Percentiles rank a stretch among this genome's conserved stretches.
These are phyloP conservation scores for Echinarachnius parma DNA, from an alignment of 53 echinoderm and acorn worm genomes.

Conservation along the genomic window DNA sequence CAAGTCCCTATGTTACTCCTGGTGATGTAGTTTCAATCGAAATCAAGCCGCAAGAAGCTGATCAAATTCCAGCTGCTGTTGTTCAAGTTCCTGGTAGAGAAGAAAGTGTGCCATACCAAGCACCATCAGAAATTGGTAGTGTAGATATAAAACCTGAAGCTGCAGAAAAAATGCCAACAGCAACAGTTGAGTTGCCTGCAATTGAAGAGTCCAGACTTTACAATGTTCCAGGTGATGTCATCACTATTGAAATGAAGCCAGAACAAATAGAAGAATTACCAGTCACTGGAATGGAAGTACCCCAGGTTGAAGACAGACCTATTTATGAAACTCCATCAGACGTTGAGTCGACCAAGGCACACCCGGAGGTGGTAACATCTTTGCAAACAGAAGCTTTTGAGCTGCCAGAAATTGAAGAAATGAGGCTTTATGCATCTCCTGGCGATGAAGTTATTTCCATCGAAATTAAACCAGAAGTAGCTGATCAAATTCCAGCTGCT, in stretches of 20 bases:
- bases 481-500: constrained; percentile 13
- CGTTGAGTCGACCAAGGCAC: neutral
- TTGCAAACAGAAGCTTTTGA: neutral
- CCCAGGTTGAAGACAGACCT: neutral
- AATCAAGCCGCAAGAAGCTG: constrained; percentile 40
- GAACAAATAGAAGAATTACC: constrained; percentile 4
- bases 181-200: constrained; percentile 5
- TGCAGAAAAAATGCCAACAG: constrained; percentile 1
- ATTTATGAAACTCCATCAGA: neutral
- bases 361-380: neutral
- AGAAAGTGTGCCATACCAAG: neutral
- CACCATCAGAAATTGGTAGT: neutral
- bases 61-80: constrained; percentile 39
- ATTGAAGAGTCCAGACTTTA: neutral
- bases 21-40: neutral
- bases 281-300: constrained; percentile 8
- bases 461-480: constrained; percentile 2
- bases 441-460: constrained; percentile 1
- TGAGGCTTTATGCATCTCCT: neutral
- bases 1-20: neutral
- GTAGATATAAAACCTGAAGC: constrained; percentile 6
- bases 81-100: constrained; percentile 23
- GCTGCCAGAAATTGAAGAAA: neutral
- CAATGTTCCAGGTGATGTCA: constrained; percentile 3
- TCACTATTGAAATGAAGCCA: constrained; percentile 12